Percentiles rank a stretch among this genome's conserved stretches.
phyloP scores from a whole-genome alignment of 2,113 vertebrate genomes.

The Nibea coibor region DNA sequence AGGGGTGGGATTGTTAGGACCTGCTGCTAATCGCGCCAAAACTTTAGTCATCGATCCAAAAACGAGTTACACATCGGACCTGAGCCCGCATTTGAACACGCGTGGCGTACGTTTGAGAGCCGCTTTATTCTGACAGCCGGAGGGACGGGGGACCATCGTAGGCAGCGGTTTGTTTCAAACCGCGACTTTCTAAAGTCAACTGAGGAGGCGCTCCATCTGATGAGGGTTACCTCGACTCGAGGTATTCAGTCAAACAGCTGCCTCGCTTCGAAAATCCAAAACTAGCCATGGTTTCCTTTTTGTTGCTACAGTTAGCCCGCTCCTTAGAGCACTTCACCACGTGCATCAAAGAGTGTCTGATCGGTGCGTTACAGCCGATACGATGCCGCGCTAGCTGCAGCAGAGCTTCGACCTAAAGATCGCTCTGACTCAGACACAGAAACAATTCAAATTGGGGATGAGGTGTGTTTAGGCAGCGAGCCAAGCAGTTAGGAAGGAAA shows the following conservation, averaged over 20 bases:
- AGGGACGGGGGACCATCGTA: not conserved
- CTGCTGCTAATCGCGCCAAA: not conserved
- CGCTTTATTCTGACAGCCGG: too few relatives aligned
- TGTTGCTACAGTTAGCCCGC: not conserved
- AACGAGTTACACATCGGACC: not conserved
- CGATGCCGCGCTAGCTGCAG: not conserved
- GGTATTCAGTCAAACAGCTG: not conserved
- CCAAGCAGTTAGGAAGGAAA: conserved; percentile 38
- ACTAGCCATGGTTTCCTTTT: not conserved
- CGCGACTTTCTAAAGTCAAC: not conserved
- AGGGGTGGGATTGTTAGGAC: not conserved
- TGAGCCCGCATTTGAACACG: not conserved
- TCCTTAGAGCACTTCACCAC: too few relatives aligned
- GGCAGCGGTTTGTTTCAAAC: too few relatives aligned
- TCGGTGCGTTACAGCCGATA: not conserved
- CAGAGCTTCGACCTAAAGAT: not conserved
- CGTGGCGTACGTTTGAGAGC: not conserved
- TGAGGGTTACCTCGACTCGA: not conserved
- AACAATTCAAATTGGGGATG: conserved; percentile 41
- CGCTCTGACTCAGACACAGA: conserved; percentile 22
- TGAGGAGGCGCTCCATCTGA: not conserved
- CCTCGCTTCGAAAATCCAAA: not conserved
- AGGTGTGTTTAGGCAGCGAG: conserved; percentile 37
- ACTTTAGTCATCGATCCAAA: too few relatives aligned
- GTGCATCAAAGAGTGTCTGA: not conserved